These are phyloP conservation scores for Bubo bubo DNA, from an alignment of 2,113 vertebrate genomes.

Conservation along the genomic window DNA sequence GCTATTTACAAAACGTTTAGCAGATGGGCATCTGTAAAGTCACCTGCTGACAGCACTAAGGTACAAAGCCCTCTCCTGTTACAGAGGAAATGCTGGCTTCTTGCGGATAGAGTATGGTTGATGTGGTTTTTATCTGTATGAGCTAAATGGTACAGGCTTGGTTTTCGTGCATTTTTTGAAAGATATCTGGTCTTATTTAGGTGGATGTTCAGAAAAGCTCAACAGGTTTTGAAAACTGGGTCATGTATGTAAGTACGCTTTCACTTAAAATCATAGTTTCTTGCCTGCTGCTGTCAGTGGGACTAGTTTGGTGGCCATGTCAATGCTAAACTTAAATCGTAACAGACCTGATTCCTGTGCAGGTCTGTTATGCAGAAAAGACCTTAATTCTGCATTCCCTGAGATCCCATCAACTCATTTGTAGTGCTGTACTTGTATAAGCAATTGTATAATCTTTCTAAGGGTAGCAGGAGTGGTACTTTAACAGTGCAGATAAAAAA, in stretches of 20 bases:
- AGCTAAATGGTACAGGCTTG: not conserved
- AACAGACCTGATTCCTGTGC: not conserved
- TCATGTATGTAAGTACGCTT: not conserved
- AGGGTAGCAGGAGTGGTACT: not conserved
- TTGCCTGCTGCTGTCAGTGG: not conserved
- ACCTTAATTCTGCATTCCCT: not conserved
- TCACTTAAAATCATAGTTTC: not conserved
- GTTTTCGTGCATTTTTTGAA: not conserved
- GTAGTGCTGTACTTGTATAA: not conserved
- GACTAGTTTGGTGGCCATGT: not conserved
- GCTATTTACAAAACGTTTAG: not conserved
- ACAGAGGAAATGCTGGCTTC: not conserved
- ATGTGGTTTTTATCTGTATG: not conserved
- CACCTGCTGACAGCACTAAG: not conserved
- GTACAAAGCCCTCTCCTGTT: not conserved
- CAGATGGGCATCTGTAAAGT: not conserved
- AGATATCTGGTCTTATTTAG: not conserved
- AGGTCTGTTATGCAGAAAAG: not conserved
- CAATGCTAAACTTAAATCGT: not conserved
- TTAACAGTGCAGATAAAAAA: not conserved
- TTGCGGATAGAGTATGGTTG: not conserved
- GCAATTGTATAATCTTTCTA: not conserved
- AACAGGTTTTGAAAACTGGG: not conserved
- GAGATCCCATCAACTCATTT: not conserved
- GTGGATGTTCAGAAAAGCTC: not conserved